Conservation (phyloP, 2,888 invertebrate species). For the Caradrina clavipalpis region DNA sequence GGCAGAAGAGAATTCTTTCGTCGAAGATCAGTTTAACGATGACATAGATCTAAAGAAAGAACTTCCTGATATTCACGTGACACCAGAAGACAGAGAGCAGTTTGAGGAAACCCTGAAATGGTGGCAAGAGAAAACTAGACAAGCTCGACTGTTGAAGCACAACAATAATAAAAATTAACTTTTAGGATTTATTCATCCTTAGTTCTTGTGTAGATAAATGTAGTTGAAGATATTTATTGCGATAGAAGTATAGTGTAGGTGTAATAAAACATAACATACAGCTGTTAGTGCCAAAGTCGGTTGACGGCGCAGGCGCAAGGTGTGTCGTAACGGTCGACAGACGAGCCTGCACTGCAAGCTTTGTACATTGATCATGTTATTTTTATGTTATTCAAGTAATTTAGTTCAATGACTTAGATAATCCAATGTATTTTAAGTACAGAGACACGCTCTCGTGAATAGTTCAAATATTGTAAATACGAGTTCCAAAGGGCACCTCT, state of each 20-base stretch:
- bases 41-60: constrained; percentile 88
- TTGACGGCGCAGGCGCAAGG: constrained; percentile 85
- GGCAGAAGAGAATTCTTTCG: constrained; percentile 79
- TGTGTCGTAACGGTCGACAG: constrained; percentile 84
- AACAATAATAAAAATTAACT: constrained; percentile 61
- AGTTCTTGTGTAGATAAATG: constrained; percentile 63
- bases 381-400: constrained; percentile 43
- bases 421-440: constrained; percentile 17
- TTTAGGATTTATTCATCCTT: constrained; percentile 46
- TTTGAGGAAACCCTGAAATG: constrained; percentile 89
- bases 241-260: constrained; percentile 66
- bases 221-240: constrained; percentile 74
- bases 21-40: constrained; percentile 84
- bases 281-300: constrained; percentile 88
- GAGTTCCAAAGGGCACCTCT: constrained; percentile 74
- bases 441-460: constrained; percentile 29
- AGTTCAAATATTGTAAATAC: constrained; percentile 62
- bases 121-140: constrained; percentile 89
- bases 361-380: constrained; percentile 57
- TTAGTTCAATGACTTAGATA: constrained; percentile 50
- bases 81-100: constrained; percentile 86
- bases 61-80: constrained; percentile 87
- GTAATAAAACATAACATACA: constrained; percentile 79
- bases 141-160: constrained; percentile 74
- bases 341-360: constrained; percentile 68